Evolutionary conservation across 2,113 vertebrate species (phyloP).

Genomic region (Brachyhypopomus gauderio): DNA sequence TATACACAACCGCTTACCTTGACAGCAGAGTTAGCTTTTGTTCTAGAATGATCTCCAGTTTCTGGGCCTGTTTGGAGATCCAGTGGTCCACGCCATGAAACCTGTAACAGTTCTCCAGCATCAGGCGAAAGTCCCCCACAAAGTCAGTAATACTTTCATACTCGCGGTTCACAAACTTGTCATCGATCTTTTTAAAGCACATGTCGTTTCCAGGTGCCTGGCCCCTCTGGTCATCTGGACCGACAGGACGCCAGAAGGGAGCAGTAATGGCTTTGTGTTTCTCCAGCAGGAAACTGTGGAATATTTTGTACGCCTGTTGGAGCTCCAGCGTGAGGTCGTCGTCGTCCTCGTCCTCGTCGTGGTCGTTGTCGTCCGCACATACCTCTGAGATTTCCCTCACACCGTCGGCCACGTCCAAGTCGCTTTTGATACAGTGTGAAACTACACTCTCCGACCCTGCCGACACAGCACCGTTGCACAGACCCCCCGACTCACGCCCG

Average conservation of each 20-base stretch:
- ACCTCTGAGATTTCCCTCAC: constrained; percentile 66
- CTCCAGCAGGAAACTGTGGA: constrained; percentile 86
- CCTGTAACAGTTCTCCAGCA: constrained; percentile 93
- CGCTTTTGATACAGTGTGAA: constrained; percentile 45
- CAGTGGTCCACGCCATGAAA: constrained; percentile 93
- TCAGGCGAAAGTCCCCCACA: constrained; percentile 90
- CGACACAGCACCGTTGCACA: constrained; percentile 60
- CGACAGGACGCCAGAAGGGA: constrained; percentile 80
- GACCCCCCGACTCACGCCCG: constrained; percentile 32
- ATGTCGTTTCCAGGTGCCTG: constrained; percentile 61
- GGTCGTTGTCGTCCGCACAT: constrained; percentile 55
- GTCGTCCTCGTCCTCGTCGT: constrained; percentile 47
- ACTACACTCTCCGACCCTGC: constrained; percentile 51
- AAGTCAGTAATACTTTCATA: constrained; percentile 90
- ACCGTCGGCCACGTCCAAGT: constrained; percentile 9
- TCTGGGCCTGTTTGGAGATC: constrained; percentile 96
- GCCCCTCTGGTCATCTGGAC: constrained; percentile 58
- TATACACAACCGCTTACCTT: constrained; percentile 73
- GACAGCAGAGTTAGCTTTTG: constrained; percentile 93
- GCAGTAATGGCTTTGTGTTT: constrained; percentile 85
- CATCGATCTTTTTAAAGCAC: constrained; percentile 85
- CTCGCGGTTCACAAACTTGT: constrained; percentile 84
- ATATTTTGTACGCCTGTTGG: constrained; percentile 88
- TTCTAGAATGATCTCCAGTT: constrained; percentile 93
- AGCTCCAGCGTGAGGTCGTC: constrained; percentile 84